phyloP scores from a whole-genome alignment of 2,888 invertebrate genomes.

The Lamproptera curius region DNA sequence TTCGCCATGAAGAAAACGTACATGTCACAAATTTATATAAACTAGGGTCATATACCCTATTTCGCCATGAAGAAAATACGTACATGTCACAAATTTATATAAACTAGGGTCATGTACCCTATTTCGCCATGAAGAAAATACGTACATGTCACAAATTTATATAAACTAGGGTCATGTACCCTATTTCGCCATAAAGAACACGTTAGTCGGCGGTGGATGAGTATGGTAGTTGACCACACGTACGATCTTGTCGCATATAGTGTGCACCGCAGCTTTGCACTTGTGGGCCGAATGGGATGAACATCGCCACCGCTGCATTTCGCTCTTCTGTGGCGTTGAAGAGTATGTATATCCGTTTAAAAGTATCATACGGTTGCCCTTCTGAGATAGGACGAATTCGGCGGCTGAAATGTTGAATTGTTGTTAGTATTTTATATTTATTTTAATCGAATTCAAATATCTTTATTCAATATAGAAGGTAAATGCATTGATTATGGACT shows the following conservation, averaged over 20 bases:
- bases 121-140: not conserved
- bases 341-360: constrained; percentile 32
- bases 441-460: too few species aligned
- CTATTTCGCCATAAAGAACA: not conserved
- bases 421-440: too few species aligned
- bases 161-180: not conserved
- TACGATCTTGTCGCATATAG: constrained; percentile 29
- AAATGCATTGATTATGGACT: too few species aligned
- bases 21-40: too few species aligned
- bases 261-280: constrained; percentile 34
- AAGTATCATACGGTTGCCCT: constrained; percentile 29
- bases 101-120: not conserved
- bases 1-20: too few species aligned
- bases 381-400: constrained; percentile 29
- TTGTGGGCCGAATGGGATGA: constrained; percentile 34
- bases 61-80: too few species aligned
- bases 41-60: too few species aligned
- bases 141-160: too few species aligned
- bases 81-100: too few species aligned
- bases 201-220: constrained; percentile 20
- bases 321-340: constrained; percentile 5
- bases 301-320: constrained; percentile 25
- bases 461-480: too few species aligned
- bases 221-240: constrained; percentile 30
- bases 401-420: constrained; percentile 13